Base-by-base conservation (phyloP, 1,140 invertebrate species). In the Plutomurus gul region DNA sequence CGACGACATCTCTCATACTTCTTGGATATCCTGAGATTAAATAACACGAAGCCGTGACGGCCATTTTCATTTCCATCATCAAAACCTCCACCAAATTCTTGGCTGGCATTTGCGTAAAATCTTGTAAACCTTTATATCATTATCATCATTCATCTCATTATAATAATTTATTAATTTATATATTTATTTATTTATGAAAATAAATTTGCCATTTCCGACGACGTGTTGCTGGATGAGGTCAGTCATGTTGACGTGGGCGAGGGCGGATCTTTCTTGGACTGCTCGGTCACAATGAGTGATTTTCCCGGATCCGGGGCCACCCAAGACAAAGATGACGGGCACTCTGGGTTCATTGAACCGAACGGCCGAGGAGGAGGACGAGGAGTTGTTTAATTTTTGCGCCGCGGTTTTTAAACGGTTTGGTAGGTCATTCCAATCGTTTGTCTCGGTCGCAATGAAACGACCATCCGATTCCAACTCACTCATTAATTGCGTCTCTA, bases 21-120 rank as follows among this genome's bases (percentile, higher is more conserved):
- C 96, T 89, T 16, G 96, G 97, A 89, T 97, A 99, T 47, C 97
- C 97, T 78, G 96, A 97, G 25, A 99, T 93, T 18, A 99, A 90
- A 88, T 96, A 97, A 4, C 95, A 95, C 87, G 94, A 95, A 49
- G 95, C 93, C 76, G 91, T 92, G 70, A 92, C 92, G 75, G 94
- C 91, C 91, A 95, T 94, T 88, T 97, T 96, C 89, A 98, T 93
- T 89, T 97, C 96, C 75, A 96, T 90, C 93, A 95, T 95, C 49
- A 96, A 89, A 10, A 84, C 79, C 86, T 96, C 93, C 0, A 94
- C 93, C 6, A 95, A 93, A 2, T 93, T 95, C 86, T 92, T 93
- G 85, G 94, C 94, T 39, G 93, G 94, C 72, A 95, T 86, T 85
- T 91, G 89, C 75, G 92, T 92, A 87, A 94, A 94, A 37, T 81